Percentiles rank a stretch among this genome's conserved stretches.
These are phyloP conservation scores for Betta splendens DNA, from an alignment of 2,797 vertebrate genomes.

Conservation along the genomic window DNA sequence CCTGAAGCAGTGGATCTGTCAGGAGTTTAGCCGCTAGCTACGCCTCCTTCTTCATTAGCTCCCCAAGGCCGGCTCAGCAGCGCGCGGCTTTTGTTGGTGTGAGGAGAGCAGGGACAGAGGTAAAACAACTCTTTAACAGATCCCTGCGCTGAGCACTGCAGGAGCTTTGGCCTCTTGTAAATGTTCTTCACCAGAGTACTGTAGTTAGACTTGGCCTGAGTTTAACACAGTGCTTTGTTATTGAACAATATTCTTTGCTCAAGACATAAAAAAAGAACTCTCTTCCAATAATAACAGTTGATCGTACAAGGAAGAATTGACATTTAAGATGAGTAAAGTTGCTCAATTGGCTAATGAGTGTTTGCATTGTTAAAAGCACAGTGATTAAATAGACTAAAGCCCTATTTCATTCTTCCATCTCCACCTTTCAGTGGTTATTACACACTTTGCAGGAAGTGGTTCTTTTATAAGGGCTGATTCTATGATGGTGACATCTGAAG, in stretches of 20 bases:
- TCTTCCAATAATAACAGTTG: slow-evolving; percentile 3
- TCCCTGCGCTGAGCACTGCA: slow-evolving; percentile 23
- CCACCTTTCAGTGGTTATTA: background rate
- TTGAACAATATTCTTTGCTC: background rate
- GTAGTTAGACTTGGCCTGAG: slow-evolving; percentile 16
- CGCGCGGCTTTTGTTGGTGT: slow-evolving; percentile 62
- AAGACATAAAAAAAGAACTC: background rate
- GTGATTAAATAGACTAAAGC: background rate
- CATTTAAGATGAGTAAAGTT: too few relatives aligned
- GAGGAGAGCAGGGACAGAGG: slow-evolving; percentile 48
- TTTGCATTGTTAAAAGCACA: background rate
- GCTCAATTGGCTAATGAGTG: background rate
- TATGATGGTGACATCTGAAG: slow-evolving; percentile 22
- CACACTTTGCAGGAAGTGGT: slow-evolving; percentile 10
- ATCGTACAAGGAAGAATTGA: too few relatives aligned
- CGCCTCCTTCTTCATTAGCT: slow-evolving; percentile 48
- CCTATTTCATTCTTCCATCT: background rate
- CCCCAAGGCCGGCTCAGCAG: slow-evolving; percentile 57
- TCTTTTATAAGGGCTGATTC: slow-evolving; percentile 18
- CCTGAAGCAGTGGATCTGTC: slow-evolving; percentile 64
- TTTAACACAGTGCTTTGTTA: slow-evolving; percentile 16
- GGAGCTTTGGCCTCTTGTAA: slow-evolving; percentile 30
- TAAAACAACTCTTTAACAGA: slow-evolving; percentile 42
- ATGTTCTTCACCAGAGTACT: slow-evolving; percentile 22
- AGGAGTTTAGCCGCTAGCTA: slow-evolving; percentile 67